Evolutionary conservation across 2,888 invertebrate genomes (phyloP).

Genomic region (Apotomis capreana): DNA sequence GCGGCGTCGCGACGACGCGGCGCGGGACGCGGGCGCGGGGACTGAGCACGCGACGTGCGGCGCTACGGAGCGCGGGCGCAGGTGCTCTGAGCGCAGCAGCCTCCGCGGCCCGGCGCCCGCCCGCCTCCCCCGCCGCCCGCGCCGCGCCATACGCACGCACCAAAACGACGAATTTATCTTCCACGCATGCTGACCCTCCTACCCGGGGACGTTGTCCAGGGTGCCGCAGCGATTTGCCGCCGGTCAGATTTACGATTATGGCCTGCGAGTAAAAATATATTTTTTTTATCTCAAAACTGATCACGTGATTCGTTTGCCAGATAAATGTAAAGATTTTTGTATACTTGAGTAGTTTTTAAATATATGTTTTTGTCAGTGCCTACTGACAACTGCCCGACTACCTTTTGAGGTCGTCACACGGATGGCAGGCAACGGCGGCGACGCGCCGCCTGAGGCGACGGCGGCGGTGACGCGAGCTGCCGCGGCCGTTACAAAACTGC

Average conservation of each 20-base stretch:
- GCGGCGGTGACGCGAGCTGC: conserved; percentile 43
- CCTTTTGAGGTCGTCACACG: conserved; percentile 32
- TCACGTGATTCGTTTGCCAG: conserved; percentile 12
- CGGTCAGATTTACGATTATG: conserved; percentile 32
- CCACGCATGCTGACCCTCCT: conserved; percentile 78
- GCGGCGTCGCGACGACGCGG: conserved; percentile 76
- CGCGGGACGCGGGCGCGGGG: conserved; percentile 73
- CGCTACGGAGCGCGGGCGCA: conserved; percentile 85
- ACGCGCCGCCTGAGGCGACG: conserved; percentile 42
- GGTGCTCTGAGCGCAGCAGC: conserved; percentile 88
- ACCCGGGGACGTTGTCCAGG: conserved; percentile 72
- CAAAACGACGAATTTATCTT: conserved; percentile 82
- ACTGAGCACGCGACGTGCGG: conserved; percentile 80
- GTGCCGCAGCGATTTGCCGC: conserved; percentile 29
- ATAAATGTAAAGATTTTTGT: not conserved
- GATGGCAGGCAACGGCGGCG: conserved; percentile 42
- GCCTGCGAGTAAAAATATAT: conserved; percentile 20
- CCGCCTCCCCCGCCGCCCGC: conserved; percentile 74
- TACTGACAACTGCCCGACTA: conserved; percentile 9
- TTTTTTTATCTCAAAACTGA: conserved; percentile 19
- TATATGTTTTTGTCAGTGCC: not conserved
- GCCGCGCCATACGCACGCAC: conserved; percentile 75
- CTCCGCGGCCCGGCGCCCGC: conserved; percentile 84
- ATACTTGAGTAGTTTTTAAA: not conserved
- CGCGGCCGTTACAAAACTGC: conserved; percentile 70